These are phyloP conservation scores for Macrotis lagotis DNA, from an alignment of 2,113 vertebrate species.

Conservation along the genomic window DNA sequence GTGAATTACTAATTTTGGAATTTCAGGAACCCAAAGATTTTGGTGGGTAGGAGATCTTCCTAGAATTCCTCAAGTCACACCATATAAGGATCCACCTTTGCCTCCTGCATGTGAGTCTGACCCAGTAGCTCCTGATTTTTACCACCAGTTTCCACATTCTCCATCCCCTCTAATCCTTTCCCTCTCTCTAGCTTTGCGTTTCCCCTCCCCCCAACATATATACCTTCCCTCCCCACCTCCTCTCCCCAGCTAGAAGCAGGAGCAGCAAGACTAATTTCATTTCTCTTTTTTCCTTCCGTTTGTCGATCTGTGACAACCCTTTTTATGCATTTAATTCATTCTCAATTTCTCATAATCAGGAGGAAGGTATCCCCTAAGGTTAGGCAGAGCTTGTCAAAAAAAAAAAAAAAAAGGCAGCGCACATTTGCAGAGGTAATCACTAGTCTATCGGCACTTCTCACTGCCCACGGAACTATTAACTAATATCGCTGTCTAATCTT, in stretches of 20 bases:
- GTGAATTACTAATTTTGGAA: neutral
- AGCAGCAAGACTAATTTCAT: slow-evolving; percentile 95
- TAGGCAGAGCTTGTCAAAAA: slow-evolving; percentile 90
- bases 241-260: slow-evolving; percentile 85
- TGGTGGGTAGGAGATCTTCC: neutral
- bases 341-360: slow-evolving; percentile 99
- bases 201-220: slow-evolving; percentile 43
- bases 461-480: slow-evolving; percentile 90
- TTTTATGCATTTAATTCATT: slow-evolving; percentile 99
- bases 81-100: neutral
- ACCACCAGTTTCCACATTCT: neutral
- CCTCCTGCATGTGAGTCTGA: neutral
- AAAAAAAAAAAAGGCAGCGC: slow-evolving; percentile 82
- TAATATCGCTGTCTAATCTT: slow-evolving; percentile 92
- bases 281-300: slow-evolving; percentile 87
- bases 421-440: slow-evolving; percentile 98
- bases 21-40: neutral
- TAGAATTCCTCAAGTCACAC: slow-evolving; percentile 17
- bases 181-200: slow-evolving; percentile 65
- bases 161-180: neutral
- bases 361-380: slow-evolving; percentile 95
- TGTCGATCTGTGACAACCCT: slow-evolving; percentile 94
- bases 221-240: slow-evolving; percentile 69
- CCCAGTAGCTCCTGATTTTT: neutral
- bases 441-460: slow-evolving; percentile 89